Percentiles rank a stretch among this genome's conserved stretches.
Conservation (phyloP, 2,113 vertebrate species). For the Peucedramus taeniatus region DNA sequence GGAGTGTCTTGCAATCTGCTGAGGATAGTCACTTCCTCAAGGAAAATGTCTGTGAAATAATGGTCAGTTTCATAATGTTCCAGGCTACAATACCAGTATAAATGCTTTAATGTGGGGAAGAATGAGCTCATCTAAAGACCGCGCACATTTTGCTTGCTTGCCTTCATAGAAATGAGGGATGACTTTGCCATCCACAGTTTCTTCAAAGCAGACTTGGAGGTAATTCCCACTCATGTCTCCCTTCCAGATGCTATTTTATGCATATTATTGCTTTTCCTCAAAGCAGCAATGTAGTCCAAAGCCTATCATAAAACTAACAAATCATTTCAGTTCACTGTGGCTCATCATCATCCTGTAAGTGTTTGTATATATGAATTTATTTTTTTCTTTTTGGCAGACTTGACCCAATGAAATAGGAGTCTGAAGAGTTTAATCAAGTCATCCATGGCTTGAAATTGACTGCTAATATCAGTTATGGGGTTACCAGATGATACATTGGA, state of each 20-base stretch:
- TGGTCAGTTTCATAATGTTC: neutral
- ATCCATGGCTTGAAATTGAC: neutral
- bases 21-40: neutral
- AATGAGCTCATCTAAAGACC: neutral
- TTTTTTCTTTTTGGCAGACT: neutral
- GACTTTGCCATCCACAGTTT: neutral
- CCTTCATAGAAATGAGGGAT: neutral
- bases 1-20: neutral
- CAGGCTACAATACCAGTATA: neutral
- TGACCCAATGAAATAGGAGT: neutral
- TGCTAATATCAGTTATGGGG: neutral
- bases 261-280: neutral
- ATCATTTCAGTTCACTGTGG: neutral
- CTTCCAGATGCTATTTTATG: neutral
- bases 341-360: neutral
- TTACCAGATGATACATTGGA: neutral
- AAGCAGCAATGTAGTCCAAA: neutral
- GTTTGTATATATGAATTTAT: neutral
- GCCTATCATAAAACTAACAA: neutral
- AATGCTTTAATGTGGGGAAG: neutral
- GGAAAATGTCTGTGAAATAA: neutral
- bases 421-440: neutral
- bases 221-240: neutral
- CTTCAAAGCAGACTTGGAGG: neutral
- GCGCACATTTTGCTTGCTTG: rapidly evolving